A percentile compares a stretch with the other conserved stretches of the same genome.
phyloP scores from a whole-genome alignment of 2,888 invertebrate genomes.

The Biston betularia region DNA sequence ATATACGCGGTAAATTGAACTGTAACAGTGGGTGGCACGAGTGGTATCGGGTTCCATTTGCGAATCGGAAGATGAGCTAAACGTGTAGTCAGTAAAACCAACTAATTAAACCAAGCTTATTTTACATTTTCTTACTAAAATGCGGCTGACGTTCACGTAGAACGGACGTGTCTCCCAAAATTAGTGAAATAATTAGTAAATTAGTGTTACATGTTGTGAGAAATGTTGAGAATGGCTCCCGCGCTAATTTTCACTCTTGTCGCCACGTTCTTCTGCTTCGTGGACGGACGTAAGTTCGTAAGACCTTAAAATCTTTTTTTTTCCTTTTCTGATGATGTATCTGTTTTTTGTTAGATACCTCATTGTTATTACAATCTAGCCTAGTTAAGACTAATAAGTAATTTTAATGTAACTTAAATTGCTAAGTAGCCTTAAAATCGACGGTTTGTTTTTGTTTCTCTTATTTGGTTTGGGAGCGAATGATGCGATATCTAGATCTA shows the following conservation, averaged over 20 bases:
- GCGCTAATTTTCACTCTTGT: constrained; percentile 40
- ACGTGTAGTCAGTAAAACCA: constrained; percentile 22
- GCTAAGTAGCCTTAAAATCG: constrained; percentile 17
- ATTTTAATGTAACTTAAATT: too few relatives aligned
- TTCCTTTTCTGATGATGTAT: too few relatives aligned
- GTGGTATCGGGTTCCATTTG: neutral
- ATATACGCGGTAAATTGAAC: constrained; percentile 2
- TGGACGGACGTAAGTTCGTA: constrained; percentile 54
- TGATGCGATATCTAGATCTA: constrained; percentile 9
- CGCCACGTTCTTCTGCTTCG: constrained; percentile 43
- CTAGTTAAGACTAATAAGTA: too few relatives aligned
- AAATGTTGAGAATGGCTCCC: constrained; percentile 35
- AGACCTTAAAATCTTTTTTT: too few relatives aligned
- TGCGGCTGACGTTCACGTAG: constrained; percentile 3
- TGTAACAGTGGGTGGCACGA: neutral
- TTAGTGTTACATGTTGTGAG: constrained; percentile 23
- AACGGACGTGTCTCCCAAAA: constrained; percentile 19
- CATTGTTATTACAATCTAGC: too few relatives aligned
- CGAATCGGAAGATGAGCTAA: constrained; percentile 6
- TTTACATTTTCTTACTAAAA: constrained; percentile 13
- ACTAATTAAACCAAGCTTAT: too few relatives aligned
- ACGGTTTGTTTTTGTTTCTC: constrained; percentile 24
- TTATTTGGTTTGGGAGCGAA: constrained; percentile 7
- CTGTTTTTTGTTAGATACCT: too few relatives aligned
- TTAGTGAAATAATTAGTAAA: too few relatives aligned